phyloP scores from a whole-genome alignment of 2,888 invertebrate species.

The Seira musarum region DNA sequence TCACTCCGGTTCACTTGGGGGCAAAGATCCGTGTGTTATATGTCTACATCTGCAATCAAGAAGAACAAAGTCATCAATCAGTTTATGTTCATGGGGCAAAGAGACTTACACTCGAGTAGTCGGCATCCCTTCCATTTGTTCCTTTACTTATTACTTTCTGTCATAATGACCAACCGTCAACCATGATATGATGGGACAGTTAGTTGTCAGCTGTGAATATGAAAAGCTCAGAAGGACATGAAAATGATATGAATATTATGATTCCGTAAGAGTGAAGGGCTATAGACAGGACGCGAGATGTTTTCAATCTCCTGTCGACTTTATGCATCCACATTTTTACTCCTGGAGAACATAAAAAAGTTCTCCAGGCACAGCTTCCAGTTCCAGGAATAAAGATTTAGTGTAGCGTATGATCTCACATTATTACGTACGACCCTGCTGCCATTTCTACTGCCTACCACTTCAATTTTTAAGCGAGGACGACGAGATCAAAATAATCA shows the following conservation, averaged over 20 bases:
- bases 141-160: background rate
- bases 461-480: background rate
- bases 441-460: background rate
- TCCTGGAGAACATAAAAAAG: background rate
- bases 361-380: no score
- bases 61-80: slow-evolving; percentile 60
- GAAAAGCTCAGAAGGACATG: background rate
- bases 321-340: background rate
- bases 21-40: slow-evolving; percentile 62
- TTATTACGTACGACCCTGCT: background rate
- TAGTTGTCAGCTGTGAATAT: background rate
- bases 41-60: slow-evolving; percentile 68
- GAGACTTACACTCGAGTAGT: background rate
- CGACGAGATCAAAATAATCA: background rate
- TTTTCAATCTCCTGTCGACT: no score
- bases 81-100: slow-evolving; percentile 32
- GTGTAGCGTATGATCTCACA: background rate
- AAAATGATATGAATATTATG: background rate
- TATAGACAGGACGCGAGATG: background rate
- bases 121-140: background rate
- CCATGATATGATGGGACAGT: background rate
- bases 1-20: slow-evolving; percentile 45
- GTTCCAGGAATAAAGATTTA: background rate
- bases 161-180: background rate
- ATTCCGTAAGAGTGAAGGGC: background rate